Conservation (phyloP, 2,113 vertebrate genomes). For the Dasyurus viverrinus region DNA sequence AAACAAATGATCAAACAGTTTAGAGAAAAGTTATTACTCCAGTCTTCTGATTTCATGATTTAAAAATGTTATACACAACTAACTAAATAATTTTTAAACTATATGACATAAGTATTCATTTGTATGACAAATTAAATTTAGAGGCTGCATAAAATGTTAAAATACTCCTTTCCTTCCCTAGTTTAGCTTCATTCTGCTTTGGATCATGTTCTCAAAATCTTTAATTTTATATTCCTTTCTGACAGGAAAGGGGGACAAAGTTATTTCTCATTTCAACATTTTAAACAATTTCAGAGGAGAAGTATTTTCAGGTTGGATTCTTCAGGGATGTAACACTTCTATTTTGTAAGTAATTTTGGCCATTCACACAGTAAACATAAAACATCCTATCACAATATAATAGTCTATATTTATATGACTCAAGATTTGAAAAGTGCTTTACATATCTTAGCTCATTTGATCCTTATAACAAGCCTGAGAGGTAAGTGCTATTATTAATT, state of each 20-base stretch:
- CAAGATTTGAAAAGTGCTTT: neutral
- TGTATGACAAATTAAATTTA: neutral
- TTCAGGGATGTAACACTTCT: conserved; percentile 27
- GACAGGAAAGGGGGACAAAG: conserved; percentile 30
- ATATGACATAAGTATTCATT: neutral
- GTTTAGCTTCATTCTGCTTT: conserved; percentile 51
- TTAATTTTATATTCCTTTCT: conserved; percentile 26
- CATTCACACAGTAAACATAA: conserved; percentile 12
- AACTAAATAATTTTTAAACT: conserved; percentile 40
- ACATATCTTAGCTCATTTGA: neutral
- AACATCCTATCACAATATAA: neutral
- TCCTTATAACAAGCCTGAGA: neutral
- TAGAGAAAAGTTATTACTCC: conserved; percentile 30
- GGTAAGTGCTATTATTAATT: neutral
- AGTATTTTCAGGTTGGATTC: conserved; percentile 31
- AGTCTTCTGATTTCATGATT: conserved; percentile 4
- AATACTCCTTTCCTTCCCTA: neutral
- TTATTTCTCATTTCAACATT: neutral
- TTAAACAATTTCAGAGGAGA: conserved; percentile 36
- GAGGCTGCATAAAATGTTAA: neutral
- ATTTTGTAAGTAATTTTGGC: conserved; percentile 8
- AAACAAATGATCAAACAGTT: conserved; percentile 17
- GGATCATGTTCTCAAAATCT: conserved; percentile 2
- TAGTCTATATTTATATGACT: neutral
- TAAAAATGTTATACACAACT: neutral